These are phyloP conservation scores for Hemistola chrysoprasaria DNA, from an alignment of 2,888 invertebrate species.

Conservation along the genomic window DNA sequence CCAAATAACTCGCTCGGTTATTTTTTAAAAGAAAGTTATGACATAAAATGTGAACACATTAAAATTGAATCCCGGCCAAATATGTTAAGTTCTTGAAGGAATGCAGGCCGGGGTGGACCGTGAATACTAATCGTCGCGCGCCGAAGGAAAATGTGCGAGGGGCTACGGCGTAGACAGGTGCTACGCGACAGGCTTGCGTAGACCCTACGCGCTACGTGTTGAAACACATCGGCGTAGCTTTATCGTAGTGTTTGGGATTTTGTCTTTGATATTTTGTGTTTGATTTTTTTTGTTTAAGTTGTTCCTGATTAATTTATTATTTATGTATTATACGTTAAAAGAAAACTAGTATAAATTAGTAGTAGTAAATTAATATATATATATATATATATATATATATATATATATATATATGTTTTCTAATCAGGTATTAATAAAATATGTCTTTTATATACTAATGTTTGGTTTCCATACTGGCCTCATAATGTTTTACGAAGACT, in stretches of 20 bases:
- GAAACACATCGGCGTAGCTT: slow-evolving; percentile 21
- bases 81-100: slow-evolving; percentile 67
- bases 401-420: no score
- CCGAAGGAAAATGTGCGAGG: slow-evolving; percentile 36
- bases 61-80: slow-evolving; percentile 77
- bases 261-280: no score
- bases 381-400: no score
- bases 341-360: no score
- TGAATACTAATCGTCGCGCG: slow-evolving; percentile 60
- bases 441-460: no score
- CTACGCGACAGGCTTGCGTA: slow-evolving; percentile 50
- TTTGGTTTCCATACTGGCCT: no score
- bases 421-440: no score
- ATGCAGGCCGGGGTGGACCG: slow-evolving; percentile 54
- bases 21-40: slow-evolving; percentile 74
- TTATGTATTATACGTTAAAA: no score
- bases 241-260: slow-evolving; percentile 12
- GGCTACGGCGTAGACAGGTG: slow-evolving; percentile 64
- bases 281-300: no score
- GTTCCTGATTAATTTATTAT: no score
- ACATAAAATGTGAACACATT: slow-evolving; percentile 75
- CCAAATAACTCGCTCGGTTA: slow-evolving; percentile 75
- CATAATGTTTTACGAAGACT: no score
- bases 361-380: no score
- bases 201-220: slow-evolving; percentile 34